Evolutionary conservation across 2,888 invertebrate genomes (phyloP), one percentile per base, ranked within the genome.

Genomic region (Epinotia bilunana): DNA sequence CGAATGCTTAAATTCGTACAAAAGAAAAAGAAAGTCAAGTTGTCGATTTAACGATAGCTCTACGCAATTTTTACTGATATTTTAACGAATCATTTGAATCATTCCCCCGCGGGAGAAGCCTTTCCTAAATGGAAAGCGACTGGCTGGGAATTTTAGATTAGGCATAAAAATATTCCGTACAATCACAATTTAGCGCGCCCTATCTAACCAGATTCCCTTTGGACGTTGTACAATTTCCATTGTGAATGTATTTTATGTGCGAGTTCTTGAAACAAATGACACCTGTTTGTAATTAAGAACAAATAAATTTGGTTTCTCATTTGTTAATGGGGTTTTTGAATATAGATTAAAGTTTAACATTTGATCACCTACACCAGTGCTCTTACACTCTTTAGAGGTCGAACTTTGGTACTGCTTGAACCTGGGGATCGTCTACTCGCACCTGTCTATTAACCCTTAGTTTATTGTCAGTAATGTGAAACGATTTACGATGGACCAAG

Each of bases 401-500:
- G 9, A 13, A 33, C 33, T 57, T 20, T 23, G 61, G 39, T 39
- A 39, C 9, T 61, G 33, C 23, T 76, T 73, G 80, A 83, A 85
- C 87, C 91, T 92, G 90, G 83, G 79, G 79, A 86, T 80, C 82
- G 82, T 91, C 84, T 82, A 83, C 82, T 89, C 84, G 84, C 90
- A 87, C 85, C 90, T 87, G 90, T 83, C 86, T 84, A 86, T 90
- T 88, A 88, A 87, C 86, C 87, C 85, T 83, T 82, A 78, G 79
- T 84, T 85, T 85, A 85, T 87, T 84, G 83, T 83, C 78, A 62
- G 75, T 77, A 82, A 84, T 84, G 87, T 89, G 90, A 87, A 93
- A 90, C 89, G 90, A 92, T 93, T 91, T 90, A 91, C 88, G 86
- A 88, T 85, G 86, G 84, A 87, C 88, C 90, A 88, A 83, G 79